phyloP scores from a whole-genome alignment of 2,797 vertebrate species.

The Hafferia zeledoni region DNA sequence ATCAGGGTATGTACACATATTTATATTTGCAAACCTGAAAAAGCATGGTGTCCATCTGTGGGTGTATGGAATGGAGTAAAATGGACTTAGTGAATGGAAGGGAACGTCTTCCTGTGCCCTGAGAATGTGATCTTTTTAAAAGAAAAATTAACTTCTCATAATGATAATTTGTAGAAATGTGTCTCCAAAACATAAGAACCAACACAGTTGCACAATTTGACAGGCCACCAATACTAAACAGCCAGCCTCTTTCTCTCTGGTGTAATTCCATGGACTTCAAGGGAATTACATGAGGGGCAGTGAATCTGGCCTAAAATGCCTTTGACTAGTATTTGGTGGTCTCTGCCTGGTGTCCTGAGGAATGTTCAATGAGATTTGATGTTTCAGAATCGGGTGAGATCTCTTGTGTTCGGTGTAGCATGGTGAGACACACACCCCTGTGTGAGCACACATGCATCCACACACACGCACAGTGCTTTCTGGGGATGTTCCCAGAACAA shows the following conservation, averaged over 20 bases:
- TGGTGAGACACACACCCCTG: not conserved
- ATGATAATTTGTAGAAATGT: not conserved
- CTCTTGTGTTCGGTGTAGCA: not conserved
- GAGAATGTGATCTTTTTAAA: not conserved
- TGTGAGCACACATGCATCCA: accelerated
- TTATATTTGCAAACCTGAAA: not conserved
- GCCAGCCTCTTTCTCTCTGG: not conserved
- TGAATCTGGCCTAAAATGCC: not conserved
- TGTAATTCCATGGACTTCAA: slow-evolving; percentile 13
- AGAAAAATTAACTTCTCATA: slow-evolving; percentile 4
- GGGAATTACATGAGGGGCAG: not conserved
- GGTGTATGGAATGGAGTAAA: not conserved
- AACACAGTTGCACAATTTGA: slow-evolving; percentile 54
- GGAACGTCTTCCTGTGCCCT: not conserved
- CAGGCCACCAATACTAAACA: not conserved
- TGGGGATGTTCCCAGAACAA: not conserved
- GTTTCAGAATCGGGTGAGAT: not conserved
- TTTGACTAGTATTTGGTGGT: not conserved
- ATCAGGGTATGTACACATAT: not conserved
- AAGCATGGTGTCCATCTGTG: not conserved
- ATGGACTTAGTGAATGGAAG: not conserved
- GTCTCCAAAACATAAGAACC: slow-evolving; percentile 57
- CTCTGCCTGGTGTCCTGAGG: not conserved
- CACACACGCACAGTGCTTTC: not conserved
- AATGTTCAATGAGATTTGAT: not conserved